phyloP scores from a whole-genome alignment of 2,113 vertebrate species.

The Indicator maculatus region DNA sequence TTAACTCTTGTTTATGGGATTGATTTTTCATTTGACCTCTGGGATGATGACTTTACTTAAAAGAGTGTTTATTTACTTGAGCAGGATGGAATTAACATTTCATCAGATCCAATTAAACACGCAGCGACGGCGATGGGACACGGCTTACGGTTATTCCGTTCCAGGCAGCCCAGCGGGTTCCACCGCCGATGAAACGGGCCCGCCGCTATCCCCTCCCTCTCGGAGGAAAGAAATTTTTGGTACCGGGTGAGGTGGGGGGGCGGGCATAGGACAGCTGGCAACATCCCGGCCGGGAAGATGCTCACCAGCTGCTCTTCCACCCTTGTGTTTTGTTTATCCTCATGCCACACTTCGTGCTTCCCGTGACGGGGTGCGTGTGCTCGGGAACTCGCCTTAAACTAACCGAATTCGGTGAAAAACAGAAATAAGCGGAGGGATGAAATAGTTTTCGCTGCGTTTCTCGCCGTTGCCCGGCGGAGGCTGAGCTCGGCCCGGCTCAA shows the following conservation, averaged over 20 bases:
- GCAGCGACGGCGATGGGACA: background rate
- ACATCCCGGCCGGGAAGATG: background rate
- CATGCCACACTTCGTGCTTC: background rate
- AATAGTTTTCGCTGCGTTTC: background rate
- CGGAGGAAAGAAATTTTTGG: background rate
- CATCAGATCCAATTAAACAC: background rate
- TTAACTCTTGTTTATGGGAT: slow-evolving; percentile 22
- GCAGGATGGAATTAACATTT: background rate
- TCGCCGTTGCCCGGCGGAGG: background rate
- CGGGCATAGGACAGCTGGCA: background rate
- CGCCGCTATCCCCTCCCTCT: background rate
- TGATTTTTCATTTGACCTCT: slow-evolving; percentile 36
- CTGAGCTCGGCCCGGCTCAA: background rate
- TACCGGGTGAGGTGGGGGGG: too few relatives aligned
- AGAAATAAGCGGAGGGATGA: fast-evolving
- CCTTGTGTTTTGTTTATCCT: background rate
- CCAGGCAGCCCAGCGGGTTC: background rate
- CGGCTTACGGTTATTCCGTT: background rate
- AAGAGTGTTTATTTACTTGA: background rate
- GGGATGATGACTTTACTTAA: background rate
- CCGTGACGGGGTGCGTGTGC: background rate
- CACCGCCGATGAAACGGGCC: background rate
- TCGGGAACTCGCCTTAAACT: background rate
- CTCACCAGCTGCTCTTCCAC: too few relatives aligned
- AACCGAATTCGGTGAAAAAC: fast-evolving